Evolutionary conservation across 2,113 vertebrate genomes (phyloP), one percentile per base, ranked within the genome.

Genomic region (Speoplatyrhinus poulsoni): DNA sequence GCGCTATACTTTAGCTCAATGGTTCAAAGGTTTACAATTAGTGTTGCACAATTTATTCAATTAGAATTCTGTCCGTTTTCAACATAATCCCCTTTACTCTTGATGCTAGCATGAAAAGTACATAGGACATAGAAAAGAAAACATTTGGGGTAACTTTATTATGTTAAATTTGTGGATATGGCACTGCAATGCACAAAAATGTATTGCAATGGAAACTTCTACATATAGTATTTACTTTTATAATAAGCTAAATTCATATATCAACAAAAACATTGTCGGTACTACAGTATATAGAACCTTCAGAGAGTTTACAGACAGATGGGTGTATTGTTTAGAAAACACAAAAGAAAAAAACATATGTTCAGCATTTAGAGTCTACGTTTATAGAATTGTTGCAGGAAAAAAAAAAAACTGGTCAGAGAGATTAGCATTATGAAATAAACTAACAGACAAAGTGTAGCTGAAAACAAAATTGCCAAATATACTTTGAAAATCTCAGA

Each of bases 381-480:
- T 66, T 8, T 17, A 61, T n/a, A 15, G 57, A 7, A 69, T 4
- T 13, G 19, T 15, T 12, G 36, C 7, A 53, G 3, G 61, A 19
- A 12, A 55, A 55, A 12, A 55, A 55, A 55, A 32, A 1, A 58
- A 26, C 12, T 58, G 56, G 19, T n/a, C 11, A 33, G 15, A 65
- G 26, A 52, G 12, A 33, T 33, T 17, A 52, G 12, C 36, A 58
- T 54, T 9, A 16, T 13, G 26, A 48, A 64, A 13, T 13, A 50
- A 49, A 67, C 62, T 66, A 15, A 13, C 57, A 41, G 60, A 66
- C 17, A 60, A 53, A 13, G 53, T 71, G 69, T 36, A 77, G 60
- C 0, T 36, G 19, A 52, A 73, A 87, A 81, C 57, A 67, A 65
- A 72, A 70, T 12, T 60, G 63, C 67, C 74, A 85, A 84, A 67